Conservation (phyloP, 1,140 invertebrate genomes). For the Drosophila gunungcola region DNA sequence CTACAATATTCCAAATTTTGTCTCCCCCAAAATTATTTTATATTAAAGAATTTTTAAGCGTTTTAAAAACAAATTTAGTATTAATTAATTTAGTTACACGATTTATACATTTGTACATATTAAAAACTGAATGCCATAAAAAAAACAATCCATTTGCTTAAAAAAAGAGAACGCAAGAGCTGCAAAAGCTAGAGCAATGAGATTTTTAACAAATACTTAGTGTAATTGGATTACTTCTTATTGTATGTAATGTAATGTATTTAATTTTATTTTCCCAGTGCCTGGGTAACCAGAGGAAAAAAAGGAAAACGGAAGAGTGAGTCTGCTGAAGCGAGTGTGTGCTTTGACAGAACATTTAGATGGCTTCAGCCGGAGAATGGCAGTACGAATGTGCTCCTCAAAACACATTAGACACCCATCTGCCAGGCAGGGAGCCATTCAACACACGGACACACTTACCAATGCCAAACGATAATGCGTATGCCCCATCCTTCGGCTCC, state of each 20-base stretch:
- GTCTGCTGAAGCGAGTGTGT: not conserved
- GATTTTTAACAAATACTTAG: not conserved
- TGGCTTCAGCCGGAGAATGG: slow-evolving; percentile 15
- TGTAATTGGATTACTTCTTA: not conserved
- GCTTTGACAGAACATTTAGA: slow-evolving; percentile 55
- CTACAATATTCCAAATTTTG: no score
- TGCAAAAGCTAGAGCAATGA: no score
- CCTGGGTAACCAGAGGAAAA: not conserved
- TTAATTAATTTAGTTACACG: no score
- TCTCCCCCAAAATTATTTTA: no score
- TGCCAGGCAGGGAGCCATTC: slow-evolving; percentile 4
- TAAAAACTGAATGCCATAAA: no score
- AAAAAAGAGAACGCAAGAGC: no score
- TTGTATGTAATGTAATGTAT: not conserved
- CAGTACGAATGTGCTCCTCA: slow-evolving; percentile 2
- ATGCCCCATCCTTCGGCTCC: not conserved
- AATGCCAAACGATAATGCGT: slow-evolving; percentile 43
- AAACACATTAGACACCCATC: slow-evolving; percentile 50
- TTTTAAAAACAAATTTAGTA: no score
- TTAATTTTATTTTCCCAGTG: slow-evolving; percentile 17
- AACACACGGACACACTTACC: slow-evolving; percentile 8
- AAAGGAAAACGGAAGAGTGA: not conserved
- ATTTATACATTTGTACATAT: no score
- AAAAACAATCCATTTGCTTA: no score
- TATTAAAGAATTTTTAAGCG: no score